Evolutionary conservation across 2,113 vertebrate genomes (phyloP), one percentile per base, ranked within the genome.

Genomic region (Gallinago jamesoni): DNA sequence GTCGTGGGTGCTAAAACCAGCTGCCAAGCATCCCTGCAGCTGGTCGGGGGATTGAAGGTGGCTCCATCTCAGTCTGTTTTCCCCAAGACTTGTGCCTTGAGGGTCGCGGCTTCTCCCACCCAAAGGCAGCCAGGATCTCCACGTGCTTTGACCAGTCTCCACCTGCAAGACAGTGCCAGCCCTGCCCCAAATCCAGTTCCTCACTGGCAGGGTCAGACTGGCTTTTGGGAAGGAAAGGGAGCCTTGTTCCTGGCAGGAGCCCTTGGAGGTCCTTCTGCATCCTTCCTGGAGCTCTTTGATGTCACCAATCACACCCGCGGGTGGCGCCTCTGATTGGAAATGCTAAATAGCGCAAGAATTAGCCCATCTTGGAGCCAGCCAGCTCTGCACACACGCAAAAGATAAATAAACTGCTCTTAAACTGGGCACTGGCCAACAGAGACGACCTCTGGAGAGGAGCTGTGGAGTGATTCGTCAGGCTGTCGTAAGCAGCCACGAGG

Each of bases 331-430:
- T 28, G 35, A 14, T 19, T 17, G 31, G 5, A 22, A 37, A 14
- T 1, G 0, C 11, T 33, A 22, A 30, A 53, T 5, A 67, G 28
- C 16, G 7, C 12, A 43, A 43, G 70, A 7, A 1, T 57, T 79
- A 69, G 18, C 24, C 37, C 15, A 0, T 25, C 41, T 31, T 30
- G 35, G 33, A 57, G 22, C 31, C 20, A 35, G 55, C 11, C 62
- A 37, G 68, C 23, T 48, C 69, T 48, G 64, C 21, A 23, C 5
- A 0, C 33, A 3, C 25, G 7, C 18, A 33, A 17, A 41, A 87
- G 75, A 37, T 2, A 37, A 78, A 35, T 1, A 4, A 81, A 47
- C 28, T 48, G 3, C 64, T 47, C 57, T 35, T 57, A 4, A 55
- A 10, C 11, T 22, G 53, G 37, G 69, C 22, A 2, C 13, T 10